phyloP scores from a whole-genome alignment of 2,113 vertebrate species.

The Mobula hypostoma region DNA sequence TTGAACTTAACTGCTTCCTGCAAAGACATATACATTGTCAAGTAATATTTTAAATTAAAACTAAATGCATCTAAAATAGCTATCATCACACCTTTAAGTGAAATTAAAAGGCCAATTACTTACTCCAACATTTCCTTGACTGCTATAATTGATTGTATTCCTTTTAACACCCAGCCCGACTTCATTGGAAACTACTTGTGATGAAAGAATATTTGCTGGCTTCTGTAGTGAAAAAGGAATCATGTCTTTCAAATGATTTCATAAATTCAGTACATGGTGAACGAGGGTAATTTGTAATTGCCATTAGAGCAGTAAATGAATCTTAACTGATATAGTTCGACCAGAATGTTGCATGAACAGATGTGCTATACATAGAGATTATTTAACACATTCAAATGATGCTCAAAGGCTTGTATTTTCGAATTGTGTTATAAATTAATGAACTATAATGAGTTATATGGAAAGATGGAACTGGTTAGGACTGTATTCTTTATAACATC shows the following conservation, averaged over 20 bases:
- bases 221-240: neutral
- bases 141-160: neutral
- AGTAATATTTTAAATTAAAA: neutral
- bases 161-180: neutral
- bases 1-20: neutral
- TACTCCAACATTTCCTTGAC: neutral
- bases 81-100: neutral
- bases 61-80: neutral
- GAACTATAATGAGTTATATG: too few species aligned
- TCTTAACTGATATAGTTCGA: neutral
- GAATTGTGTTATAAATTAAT: too few species aligned
- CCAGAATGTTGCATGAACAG: neutral
- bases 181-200: neutral
- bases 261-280: neutral
- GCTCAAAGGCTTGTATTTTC: neutral
- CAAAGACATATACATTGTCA: neutral
- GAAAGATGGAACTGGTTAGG: too few species aligned
- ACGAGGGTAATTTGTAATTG: neutral
- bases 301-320: neutral
- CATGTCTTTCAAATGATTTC: neutral
- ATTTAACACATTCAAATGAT: neutral
- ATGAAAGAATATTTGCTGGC: neutral
- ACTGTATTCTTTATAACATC: too few species aligned
- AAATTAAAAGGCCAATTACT: neutral
- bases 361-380: neutral